phyloP scores from a whole-genome alignment of 1,140 invertebrate genomes.

The Atta texana region DNA sequence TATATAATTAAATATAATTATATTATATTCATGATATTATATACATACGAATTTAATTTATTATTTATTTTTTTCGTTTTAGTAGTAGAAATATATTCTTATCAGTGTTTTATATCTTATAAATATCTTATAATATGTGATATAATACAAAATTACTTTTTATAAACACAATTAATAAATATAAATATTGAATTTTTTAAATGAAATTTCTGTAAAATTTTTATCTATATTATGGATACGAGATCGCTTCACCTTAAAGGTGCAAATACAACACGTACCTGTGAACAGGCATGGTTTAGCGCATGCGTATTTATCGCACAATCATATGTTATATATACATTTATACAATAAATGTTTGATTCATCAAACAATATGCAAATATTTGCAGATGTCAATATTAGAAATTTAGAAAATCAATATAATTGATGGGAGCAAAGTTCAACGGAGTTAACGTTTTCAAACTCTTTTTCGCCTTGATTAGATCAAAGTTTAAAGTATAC shows the following conservation, averaged over 20 bases:
- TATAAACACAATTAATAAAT: not conserved
- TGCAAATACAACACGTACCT: constrained; percentile 11
- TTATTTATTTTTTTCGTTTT: not conserved
- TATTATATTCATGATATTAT: not conserved
- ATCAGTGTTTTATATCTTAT: not conserved
- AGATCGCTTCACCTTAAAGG: not conserved
- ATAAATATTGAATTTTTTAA: not conserved
- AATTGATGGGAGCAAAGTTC: constrained; percentile 21
- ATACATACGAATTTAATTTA: no score
- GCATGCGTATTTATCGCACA: constrained; percentile 26
- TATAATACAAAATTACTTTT: not conserved
- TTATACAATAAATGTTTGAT: constrained; percentile 19
- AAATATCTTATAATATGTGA: no score
- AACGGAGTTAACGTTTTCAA: not conserved
- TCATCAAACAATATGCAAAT: not conserved
- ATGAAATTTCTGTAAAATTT: not conserved
- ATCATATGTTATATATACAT: not conserved
- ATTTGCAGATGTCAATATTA: not conserved
- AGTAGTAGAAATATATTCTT: not conserved
- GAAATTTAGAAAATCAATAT: not conserved
- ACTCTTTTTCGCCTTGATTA: not conserved
- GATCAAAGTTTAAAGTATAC: constrained; percentile 54
- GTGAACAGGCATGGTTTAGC: not conserved
- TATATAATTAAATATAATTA: not conserved
- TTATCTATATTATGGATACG: not conserved